These are phyloP conservation scores for Selene dorsalis DNA, from an alignment of 2,797 vertebrate genomes.

Conservation along the genomic window DNA sequence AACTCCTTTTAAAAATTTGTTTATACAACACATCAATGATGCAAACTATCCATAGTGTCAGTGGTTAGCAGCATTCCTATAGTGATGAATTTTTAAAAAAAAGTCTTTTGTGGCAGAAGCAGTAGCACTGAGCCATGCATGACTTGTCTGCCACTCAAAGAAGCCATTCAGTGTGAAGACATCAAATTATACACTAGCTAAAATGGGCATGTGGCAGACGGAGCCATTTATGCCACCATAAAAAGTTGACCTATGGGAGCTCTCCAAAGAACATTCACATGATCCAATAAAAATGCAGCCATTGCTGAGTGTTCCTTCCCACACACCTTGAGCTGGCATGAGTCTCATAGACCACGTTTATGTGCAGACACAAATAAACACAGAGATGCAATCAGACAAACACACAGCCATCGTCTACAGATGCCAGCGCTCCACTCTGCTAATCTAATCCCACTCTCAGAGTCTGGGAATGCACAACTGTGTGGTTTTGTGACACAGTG, in stretches of 20 bases:
- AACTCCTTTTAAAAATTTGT: background rate
- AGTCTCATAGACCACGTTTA: constrained; percentile 36
- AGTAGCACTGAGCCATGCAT: constrained; percentile 15
- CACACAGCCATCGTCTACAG: constrained; percentile 48
- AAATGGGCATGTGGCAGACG: constrained; percentile 59
- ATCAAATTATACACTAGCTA: constrained; percentile 48
- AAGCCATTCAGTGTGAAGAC: constrained; percentile 39
- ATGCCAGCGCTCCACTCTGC: constrained; percentile 69
- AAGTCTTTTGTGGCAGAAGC: constrained; percentile 4
- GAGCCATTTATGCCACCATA: constrained; percentile 43
- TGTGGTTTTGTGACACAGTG: constrained; percentile 80
- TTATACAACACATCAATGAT: constrained; percentile 14
- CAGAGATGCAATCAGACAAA: constrained; percentile 63
- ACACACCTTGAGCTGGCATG: constrained; percentile 66
- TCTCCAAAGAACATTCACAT: constrained; percentile 50
- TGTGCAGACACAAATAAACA: constrained; percentile 64
- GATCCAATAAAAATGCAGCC: constrained; percentile 57
- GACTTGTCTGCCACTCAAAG: constrained; percentile 53
- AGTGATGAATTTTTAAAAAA: background rate
- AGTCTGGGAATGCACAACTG: constrained; percentile 79
- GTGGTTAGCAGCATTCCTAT: background rate
- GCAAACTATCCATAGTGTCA: background rate
- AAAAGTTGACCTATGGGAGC: constrained; percentile 50
- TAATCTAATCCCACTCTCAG: constrained; percentile 73
- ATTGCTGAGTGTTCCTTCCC: constrained; percentile 56